Conservation (phyloP, 2,797 vertebrate species). For the Tangara arthus region DNA sequence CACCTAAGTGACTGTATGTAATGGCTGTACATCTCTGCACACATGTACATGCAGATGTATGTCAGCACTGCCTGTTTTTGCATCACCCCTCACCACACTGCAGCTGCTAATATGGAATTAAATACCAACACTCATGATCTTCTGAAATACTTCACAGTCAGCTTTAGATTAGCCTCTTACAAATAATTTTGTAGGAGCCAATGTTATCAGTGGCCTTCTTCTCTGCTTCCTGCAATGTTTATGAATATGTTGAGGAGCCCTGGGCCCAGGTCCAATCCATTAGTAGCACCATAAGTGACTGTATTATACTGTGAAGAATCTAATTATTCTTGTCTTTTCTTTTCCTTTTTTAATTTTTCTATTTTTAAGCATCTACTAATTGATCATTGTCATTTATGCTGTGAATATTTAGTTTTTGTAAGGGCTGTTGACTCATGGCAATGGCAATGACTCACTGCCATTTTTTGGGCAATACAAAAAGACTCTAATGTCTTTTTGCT, state of each 20-base stretch:
- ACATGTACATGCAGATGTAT: accelerated
- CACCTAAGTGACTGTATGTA: background rate
- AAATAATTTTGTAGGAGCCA: background rate
- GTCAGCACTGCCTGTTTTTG: background rate
- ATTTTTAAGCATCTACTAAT: background rate
- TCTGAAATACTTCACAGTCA: background rate
- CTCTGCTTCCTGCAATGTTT: background rate
- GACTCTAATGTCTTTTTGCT: background rate
- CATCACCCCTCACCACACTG: background rate
- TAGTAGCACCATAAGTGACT: background rate
- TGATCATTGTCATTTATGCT: background rate
- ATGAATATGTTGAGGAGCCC: background rate
- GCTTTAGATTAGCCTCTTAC: background rate
- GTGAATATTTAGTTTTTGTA: background rate
- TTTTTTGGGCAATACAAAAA: background rate
- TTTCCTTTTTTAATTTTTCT: background rate
- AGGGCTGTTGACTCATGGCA: background rate
- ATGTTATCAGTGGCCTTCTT: background rate
- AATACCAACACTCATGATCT: background rate
- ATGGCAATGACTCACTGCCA: background rate
- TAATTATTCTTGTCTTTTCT: background rate
- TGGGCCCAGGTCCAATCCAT: background rate
- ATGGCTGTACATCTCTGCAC: background rate
- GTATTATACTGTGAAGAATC: background rate
- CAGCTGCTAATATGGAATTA: background rate